Evolutionary conservation across 1,140 invertebrate genomes (phyloP).

Genomic region (Atta texana): DNA sequence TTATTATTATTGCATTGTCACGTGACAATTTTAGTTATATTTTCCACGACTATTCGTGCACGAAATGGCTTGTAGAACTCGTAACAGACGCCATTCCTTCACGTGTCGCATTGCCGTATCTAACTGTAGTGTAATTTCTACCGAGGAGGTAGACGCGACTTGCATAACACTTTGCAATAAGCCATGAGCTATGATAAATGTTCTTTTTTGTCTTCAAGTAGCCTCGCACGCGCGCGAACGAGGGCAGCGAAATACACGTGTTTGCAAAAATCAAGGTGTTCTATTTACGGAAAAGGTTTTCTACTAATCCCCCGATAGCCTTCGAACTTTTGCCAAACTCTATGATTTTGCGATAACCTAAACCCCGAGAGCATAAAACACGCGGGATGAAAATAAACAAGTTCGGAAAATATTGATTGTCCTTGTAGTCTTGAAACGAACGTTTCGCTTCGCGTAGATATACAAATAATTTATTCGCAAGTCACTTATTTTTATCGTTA

Average conservation of each 20-base stretch:
- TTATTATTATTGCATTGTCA: slow-evolving; percentile 4
- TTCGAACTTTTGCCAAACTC: slow-evolving; percentile 2
- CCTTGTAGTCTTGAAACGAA: neutral
- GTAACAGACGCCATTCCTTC: slow-evolving; percentile 46
- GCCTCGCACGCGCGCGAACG: neutral
- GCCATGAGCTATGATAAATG: slow-evolving; percentile 21
- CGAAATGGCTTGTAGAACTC: slow-evolving; percentile 12
- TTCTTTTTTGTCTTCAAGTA: slow-evolving; percentile 1
- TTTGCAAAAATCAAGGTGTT: slow-evolving; percentile 10
- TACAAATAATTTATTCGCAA: neutral
- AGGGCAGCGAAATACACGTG: slow-evolving; percentile 9
- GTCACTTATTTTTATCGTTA: neutral
- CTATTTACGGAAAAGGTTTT: slow-evolving; percentile 4
- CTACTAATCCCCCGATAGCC: neutral
- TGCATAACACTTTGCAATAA: slow-evolving; percentile 48
- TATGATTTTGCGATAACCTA: neutral
- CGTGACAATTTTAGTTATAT: slow-evolving; percentile 24
- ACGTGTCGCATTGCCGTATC: slow-evolving; percentile 49
- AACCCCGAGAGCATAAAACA: neutral
- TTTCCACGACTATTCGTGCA: neutral
- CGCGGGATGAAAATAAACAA: slow-evolving; percentile 13
- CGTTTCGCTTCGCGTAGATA: neutral
- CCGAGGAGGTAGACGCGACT: slow-evolving; percentile 54
- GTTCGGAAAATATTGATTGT: neutral
- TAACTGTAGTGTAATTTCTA: slow-evolving; percentile 66